Evolutionary conservation across 2,113 vertebrate genomes (phyloP), one percentile per base, ranked within the genome.

Genomic region (Platichthys stellatus): DNA sequence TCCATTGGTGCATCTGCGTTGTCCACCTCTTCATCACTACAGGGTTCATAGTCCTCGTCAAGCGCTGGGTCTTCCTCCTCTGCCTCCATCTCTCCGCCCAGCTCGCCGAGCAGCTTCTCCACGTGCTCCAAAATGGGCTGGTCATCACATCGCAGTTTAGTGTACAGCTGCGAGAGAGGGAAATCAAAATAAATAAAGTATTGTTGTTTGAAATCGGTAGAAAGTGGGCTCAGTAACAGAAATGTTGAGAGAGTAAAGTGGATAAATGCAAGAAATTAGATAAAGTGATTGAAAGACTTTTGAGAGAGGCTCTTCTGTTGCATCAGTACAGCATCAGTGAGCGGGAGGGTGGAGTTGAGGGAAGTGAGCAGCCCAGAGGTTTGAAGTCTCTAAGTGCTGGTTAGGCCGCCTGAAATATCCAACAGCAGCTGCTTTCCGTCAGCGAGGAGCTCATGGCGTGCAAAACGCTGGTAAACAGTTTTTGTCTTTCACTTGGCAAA

Each of bases 91-190:
- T 92, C 92, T 64, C 87, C 92, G 40, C 89, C 93, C 26, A 95
- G 89, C 69, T 95, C 93, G 0, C 72, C 84, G 1, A 96, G 85
- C 71, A 95, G 93, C 88, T 95, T 94, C 69, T 95, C 93, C 15
- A 87, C 78, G 6, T 95, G 94, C 79, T 94, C 93, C 85, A 93
- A 73, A 89, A 95, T 76, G 1, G 92, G 90, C 49, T 86, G 71
- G 81, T 95, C 94, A 23, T 95, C 94, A 77, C 94, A 95, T 12
- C 53, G 85, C 76, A 96, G 87, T 87, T 95, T 95, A 57, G 18
- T 43, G 74, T 95, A 93, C 38, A 95, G 88, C 94, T 96, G 85
- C 18, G 40, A 51, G 58, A 66, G 18, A 67, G 31, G 31, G 31
- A 31, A 31, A 31, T 31, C 23, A 60, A 69, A 74, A 73, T 76